phyloP scores from a whole-genome alignment of 23 tunicate genomes.

The Ciona savignyi region DNA sequence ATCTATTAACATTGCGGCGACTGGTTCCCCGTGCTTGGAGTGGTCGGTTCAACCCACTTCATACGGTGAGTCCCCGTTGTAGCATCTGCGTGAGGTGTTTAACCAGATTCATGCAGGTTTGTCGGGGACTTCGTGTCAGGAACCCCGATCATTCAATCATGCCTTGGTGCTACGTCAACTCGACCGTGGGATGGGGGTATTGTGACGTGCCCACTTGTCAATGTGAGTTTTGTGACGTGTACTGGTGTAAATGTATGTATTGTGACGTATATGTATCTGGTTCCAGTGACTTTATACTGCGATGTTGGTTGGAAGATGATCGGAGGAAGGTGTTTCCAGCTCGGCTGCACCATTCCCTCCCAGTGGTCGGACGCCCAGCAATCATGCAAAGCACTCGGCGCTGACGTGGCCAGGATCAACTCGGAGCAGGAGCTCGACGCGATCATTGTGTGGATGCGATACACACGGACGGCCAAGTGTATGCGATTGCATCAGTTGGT shows the following conservation, averaged over 20 bases:
- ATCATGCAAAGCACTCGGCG: constrained; percentile 43
- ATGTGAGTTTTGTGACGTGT: constrained; percentile 8
- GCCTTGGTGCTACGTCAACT: constrained; percentile 88
- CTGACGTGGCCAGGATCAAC: constrained; percentile 48
- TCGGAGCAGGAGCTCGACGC: constrained; percentile 25
- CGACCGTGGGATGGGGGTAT: constrained; percentile 51
- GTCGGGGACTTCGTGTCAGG: constrained; percentile 42
- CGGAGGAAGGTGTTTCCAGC: constrained; percentile 55
- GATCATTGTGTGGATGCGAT: constrained; percentile 21
- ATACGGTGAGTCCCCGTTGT: constrained; percentile 61
- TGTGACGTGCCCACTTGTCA: constrained; percentile 73
- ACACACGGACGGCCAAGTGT: background rate
- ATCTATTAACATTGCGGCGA: constrained; percentile 13
- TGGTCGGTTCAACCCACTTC: constrained; percentile 35
- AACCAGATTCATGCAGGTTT: constrained; percentile 31
- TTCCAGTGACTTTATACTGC: constrained; percentile 51
- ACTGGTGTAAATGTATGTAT: too few species aligned
- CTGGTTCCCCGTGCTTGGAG: constrained; percentile 39
- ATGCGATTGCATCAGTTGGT: too few species aligned
- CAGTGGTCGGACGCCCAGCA: constrained; percentile 57
- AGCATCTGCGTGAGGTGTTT: too few species aligned
- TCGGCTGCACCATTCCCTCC: constrained; percentile 79
- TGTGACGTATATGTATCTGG: too few species aligned
- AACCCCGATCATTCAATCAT: constrained; percentile 81
- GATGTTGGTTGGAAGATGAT: constrained; percentile 61